These are phyloP conservation scores for Aldrovandia affinis DNA, from an alignment of 2,797 vertebrate genomes.

Conservation along the genomic window DNA sequence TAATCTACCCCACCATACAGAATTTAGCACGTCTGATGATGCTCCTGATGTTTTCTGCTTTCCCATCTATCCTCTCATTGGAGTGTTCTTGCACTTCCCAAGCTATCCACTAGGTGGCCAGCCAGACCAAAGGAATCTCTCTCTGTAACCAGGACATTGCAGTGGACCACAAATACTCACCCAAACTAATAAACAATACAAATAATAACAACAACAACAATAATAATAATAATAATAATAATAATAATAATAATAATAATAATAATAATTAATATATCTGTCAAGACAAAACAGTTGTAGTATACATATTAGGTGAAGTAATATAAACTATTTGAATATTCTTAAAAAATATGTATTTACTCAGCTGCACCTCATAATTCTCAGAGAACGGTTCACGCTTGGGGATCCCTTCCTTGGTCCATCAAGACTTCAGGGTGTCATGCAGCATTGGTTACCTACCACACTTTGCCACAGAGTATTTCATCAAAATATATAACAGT, in stretches of 20 bases:
- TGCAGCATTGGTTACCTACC: too few relatives aligned
- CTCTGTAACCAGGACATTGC: slow-evolving; percentile 32
- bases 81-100: slow-evolving; percentile 52
- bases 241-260: background rate
- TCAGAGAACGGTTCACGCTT: too few relatives aligned
- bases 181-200: slow-evolving; percentile 14
- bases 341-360: too few relatives aligned
- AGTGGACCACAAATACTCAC: slow-evolving; percentile 36
- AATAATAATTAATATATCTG: background rate
- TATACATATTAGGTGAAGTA: background rate
- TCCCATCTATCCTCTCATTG: background rate
- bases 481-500: too few relatives aligned
- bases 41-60: background rate
- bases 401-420: too few relatives aligned
- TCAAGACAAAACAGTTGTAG: background rate
- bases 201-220: too few relatives aligned
- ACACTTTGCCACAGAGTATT: too few relatives aligned
- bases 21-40: background rate
- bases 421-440: too few relatives aligned
- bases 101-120: slow-evolving; percentile 80
- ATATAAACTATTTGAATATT: background rate
- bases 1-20: background rate
- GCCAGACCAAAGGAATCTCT: slow-evolving; percentile 60
- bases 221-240: background rate
- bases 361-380: too few relatives aligned